These are phyloP conservation scores for Cyclophora albipunctata DNA, from an alignment of 2,888 invertebrate genomes.

Conservation along the genomic window DNA sequence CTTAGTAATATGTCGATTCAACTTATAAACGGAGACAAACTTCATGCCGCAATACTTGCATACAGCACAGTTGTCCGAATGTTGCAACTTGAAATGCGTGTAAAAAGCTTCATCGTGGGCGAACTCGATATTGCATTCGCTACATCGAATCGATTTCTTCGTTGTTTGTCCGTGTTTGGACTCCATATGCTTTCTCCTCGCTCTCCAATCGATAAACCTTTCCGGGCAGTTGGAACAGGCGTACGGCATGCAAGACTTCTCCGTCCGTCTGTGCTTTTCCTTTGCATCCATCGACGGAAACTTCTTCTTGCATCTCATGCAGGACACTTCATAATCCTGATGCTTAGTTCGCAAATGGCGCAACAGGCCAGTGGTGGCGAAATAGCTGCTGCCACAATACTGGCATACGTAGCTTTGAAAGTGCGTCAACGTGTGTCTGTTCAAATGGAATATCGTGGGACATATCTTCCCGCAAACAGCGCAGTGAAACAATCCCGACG, in stretches of 20 bases:
- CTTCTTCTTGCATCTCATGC: conserved; percentile 49
- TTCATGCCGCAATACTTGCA: conserved; percentile 62
- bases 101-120: conserved; percentile 49
- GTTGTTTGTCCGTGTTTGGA: conserved; percentile 41
- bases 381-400: conserved; percentile 58
- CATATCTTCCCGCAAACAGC: conserved; percentile 51
- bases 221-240: conserved; percentile 55
- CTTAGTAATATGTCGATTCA: conserved; percentile 54
- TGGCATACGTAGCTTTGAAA: conserved; percentile 60
- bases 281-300: conserved; percentile 63
- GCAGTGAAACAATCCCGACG: conserved; percentile 45
- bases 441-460: conserved; percentile 52
- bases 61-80: conserved; percentile 51
- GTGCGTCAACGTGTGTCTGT: conserved; percentile 59
- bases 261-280: conserved; percentile 48
- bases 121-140: conserved; percentile 51
- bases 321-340: conserved; percentile 51
- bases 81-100: conserved; percentile 54
- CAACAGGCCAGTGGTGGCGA: conserved; percentile 51
- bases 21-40: conserved; percentile 46
- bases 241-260: conserved; percentile 61
- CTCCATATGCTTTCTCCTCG: conserved; percentile 54
- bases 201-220: conserved; percentile 52
- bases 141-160: conserved; percentile 43
- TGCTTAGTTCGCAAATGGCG: conserved; percentile 56